Percentiles rank a stretch among this genome's conserved stretches.
phyloP scores from a whole-genome alignment of 2,888 invertebrate species.

The Diaprepes abbreviatus region DNA sequence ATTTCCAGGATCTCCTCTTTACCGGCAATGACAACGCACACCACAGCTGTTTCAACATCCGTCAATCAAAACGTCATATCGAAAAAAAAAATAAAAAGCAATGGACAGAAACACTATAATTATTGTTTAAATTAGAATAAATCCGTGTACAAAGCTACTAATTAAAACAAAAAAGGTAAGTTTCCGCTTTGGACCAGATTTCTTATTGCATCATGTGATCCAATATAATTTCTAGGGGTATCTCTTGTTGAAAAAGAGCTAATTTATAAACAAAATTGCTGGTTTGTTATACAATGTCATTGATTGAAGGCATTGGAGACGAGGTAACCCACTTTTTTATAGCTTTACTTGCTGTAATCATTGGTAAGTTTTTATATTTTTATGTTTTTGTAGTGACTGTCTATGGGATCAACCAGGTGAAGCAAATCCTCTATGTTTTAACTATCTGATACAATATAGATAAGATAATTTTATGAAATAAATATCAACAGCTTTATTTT shows the following conservation, averaged over 20 bases:
- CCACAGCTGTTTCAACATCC: not conserved
- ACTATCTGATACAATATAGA: too few relatives aligned
- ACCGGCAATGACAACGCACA: not conserved
- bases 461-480: too few relatives aligned
- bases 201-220: conserved; percentile 6
- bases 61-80: not conserved
- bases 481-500: too few relatives aligned
- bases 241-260: not conserved
- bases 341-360: conserved; percentile 70
- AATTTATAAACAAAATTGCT: conserved; percentile 21
- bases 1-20: too few relatives aligned
- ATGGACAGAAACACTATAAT: not conserved
- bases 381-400: not conserved
- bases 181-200: conserved; percentile 4
- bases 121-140: not conserved
- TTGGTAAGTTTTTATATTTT: conserved; percentile 61
- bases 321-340: conserved; percentile 84
- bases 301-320: conserved; percentile 87
- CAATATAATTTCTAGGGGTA: conserved; percentile 6
- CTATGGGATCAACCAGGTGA: too few relatives aligned
- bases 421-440: too few relatives aligned
- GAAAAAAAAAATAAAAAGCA: not conserved
- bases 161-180: conserved; percentile 4
- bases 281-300: conserved; percentile 70
- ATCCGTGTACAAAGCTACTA: not conserved